A percentile compares a stretch with the other conserved stretches of the same genome.
Conservation (phyloP, 1,140 invertebrate species). For the Zeugodacus cucurbitae region DNA sequence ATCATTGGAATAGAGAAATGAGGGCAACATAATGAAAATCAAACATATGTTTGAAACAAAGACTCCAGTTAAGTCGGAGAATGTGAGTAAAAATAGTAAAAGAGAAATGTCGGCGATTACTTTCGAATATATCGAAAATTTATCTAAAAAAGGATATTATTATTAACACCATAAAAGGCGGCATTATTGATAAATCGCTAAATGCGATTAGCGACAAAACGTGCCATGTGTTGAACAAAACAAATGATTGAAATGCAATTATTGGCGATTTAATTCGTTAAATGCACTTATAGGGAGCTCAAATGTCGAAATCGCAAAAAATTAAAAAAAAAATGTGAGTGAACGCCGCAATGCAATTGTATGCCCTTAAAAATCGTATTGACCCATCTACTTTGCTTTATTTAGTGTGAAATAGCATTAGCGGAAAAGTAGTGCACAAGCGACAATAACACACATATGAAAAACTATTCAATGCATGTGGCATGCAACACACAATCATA, state of each 20-base stretch:
- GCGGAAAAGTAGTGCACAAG: neutral
- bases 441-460: neutral
- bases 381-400: neutral
- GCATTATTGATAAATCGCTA: neutral
- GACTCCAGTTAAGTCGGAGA: neutral
- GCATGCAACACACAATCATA: neutral
- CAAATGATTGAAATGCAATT: neutral
- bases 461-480: neutral
- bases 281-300: neutral
- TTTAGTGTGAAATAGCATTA: conserved; percentile 22
- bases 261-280: neutral
- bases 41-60: neutral
- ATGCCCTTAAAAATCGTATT: conserved; percentile 4
- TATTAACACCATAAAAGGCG: neutral
- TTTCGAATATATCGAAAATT: neutral
- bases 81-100: neutral
- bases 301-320: neutral
- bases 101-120: neutral
- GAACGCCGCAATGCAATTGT: neutral
- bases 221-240: neutral
- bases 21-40: neutral
- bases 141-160: neutral
- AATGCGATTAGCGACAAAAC: neutral
- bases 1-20: neutral
- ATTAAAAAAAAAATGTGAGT: too few species aligned